Percentiles rank a stretch among this genome's conserved stretches.
phyloP scores from a whole-genome alignment of 1,140 invertebrate genomes.

The Eufriesea mexicana region DNA sequence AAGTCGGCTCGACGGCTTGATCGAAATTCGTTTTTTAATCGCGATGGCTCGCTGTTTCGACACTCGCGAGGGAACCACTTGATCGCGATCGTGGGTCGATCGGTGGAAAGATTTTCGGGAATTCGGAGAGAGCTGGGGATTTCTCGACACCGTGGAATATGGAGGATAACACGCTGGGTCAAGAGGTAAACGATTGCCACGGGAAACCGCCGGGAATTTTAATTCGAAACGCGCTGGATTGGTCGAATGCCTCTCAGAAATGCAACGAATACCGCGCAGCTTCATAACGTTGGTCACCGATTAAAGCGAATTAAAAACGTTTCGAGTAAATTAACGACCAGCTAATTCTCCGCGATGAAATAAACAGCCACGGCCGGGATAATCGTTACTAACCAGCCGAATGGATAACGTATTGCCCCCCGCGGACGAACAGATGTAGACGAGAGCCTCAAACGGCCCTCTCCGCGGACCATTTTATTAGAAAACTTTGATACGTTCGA shows the following conservation, averaged over 20 bases:
- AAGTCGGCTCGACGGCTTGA: no score
- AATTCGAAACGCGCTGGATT: no score
- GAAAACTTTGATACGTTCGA: constrained; percentile 55
- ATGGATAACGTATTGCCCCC: constrained; percentile 1
- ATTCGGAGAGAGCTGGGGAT: no score
- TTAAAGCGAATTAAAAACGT: background rate
- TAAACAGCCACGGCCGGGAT: background rate
- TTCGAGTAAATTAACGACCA: background rate
- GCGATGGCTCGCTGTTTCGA: background rate
- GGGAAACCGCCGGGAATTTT: no score
- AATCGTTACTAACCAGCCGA: background rate
- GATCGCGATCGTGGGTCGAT: no score
- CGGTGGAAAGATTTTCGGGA: no score
- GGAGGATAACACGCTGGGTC: no score
- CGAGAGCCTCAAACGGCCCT: constrained; percentile 38
- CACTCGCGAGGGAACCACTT: no score
- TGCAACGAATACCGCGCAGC: background rate
- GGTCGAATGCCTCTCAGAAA: background rate
- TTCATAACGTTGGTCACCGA: background rate
- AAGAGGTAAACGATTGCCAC: background rate
- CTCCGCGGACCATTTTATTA: constrained; percentile 38
- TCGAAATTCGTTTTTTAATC: no score
- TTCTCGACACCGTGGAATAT: no score
- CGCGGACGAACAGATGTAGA: constrained; percentile 30
- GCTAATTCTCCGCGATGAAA: background rate